Evolutionary conservation across 2,797 vertebrate species (phyloP).

Genomic region (Scolopax bukidnonensis): DNA sequence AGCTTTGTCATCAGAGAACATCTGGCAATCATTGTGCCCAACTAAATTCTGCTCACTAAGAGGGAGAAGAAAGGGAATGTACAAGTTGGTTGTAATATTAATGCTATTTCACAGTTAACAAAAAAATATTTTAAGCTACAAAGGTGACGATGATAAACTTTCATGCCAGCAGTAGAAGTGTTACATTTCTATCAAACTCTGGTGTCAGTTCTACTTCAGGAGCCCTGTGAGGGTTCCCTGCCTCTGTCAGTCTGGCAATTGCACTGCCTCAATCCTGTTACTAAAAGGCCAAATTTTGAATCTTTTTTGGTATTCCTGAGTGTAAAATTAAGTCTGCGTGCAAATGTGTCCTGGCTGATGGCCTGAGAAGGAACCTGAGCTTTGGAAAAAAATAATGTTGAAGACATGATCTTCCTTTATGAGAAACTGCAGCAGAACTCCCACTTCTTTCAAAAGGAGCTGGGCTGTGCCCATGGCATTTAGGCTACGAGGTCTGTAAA

Average conservation of each 20-base stretch:
- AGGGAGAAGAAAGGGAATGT: not conserved
- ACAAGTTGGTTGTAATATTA: not conserved
- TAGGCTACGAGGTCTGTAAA: not conserved
- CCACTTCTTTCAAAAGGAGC: not conserved
- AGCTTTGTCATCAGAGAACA: not conserved
- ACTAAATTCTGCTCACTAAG: not conserved
- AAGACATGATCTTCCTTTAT: not conserved
- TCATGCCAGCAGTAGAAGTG: not conserved
- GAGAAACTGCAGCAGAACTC: not conserved
- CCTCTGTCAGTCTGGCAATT: not conserved
- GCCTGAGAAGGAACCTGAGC: not conserved
- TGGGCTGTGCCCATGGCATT: not conserved
- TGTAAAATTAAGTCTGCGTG: not conserved
- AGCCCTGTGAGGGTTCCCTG: not conserved
- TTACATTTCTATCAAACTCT: not conserved
- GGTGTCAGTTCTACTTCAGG: not conserved
- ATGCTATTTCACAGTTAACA: not conserved
- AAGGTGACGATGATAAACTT: not conserved
- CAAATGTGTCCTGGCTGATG: not conserved
- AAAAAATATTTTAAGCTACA: not conserved
- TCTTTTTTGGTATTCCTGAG: not conserved
- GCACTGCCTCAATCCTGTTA: not conserved
- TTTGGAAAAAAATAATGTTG: not conserved
- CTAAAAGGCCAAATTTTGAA: not conserved
- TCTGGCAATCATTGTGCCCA: not conserved